Evolutionary conservation across 2,113 vertebrate genomes (phyloP).

Genomic region (Nymphicus hollandicus): DNA sequence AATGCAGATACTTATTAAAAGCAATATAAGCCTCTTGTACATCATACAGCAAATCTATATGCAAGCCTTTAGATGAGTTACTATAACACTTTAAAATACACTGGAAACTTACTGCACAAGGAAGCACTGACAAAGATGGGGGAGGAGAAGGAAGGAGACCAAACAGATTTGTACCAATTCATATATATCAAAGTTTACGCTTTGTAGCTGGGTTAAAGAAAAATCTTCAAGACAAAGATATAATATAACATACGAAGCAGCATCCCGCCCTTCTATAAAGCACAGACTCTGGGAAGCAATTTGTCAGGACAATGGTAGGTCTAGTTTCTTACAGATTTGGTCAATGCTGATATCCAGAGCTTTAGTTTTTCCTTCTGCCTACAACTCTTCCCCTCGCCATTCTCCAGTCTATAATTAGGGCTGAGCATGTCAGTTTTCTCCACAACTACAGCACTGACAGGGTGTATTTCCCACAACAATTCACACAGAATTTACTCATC

Average conservation of each 20-base stretch:
- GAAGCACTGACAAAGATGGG: background rate
- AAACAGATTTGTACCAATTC: background rate
- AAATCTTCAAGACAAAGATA: background rate
- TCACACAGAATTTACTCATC: background rate
- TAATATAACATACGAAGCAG: background rate
- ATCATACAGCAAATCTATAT: background rate
- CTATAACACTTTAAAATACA: background rate
- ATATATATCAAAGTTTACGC: background rate
- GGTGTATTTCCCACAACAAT: background rate
- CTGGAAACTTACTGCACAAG: background rate
- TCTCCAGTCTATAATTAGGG: background rate
- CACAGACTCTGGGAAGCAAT: background rate
- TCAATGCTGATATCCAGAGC: background rate
- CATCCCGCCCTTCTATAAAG: background rate
- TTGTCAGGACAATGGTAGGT: background rate
- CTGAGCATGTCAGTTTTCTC: background rate
- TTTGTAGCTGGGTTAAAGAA: background rate
- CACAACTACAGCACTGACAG: background rate
- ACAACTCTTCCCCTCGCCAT: background rate
- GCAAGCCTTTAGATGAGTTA: background rate
- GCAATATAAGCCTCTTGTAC: background rate
- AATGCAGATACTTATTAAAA: background rate
- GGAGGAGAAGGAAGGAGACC: background rate
- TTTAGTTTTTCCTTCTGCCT: background rate
- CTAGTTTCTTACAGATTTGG: background rate